Evolutionary conservation across 2,113 vertebrate genomes (phyloP), one percentile per base, ranked within the genome.

Genomic region (Progne subis): DNA sequence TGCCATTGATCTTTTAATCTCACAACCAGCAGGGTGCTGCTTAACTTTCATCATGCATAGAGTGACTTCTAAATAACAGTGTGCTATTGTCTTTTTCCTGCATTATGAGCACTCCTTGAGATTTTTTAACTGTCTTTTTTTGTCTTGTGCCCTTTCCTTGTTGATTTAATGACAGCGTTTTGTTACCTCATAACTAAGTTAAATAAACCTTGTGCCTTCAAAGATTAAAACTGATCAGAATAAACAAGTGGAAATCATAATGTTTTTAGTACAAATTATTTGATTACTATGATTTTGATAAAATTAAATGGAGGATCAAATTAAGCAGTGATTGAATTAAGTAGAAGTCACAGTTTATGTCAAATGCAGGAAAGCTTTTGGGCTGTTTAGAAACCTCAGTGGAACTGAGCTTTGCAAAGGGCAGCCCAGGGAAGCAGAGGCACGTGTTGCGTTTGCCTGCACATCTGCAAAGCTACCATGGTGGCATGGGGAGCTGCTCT

Each of bases 301-400:
- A 95, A 96, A 92, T 96, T 92, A 97, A 96, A 96, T 92, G 94
- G 70, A 86, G 56, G 93, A 96, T 94, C 81, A 63, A 93, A 96
- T 97, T 92, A 96, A 93, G 74, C 77, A 61, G 74, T 70, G 92
- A 91, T 97, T 94, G 96, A 93, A 91, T 95, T 91, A 90, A 96
- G 81, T 44, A 53, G 82, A 85, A 97, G 74, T 31, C 77, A 39
- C 79, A 24, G 49, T 21, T 86, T 2, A 79, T 26, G 86, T 84
- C 89, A 86, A 94, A 91, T 53, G 59, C 37, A 78, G 77, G 56
- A 69, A 70, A 86, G 53, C 52, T 90, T n/a, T 20, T 20, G 46
- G 4, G n/a, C 37, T 64, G 37, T 32, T 44, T 49, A 16, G 65
- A 83, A 92, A 64, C 19, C 44, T 44, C 2, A 3, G 11, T 28